Evolutionary conservation across 2,888 invertebrate species (phyloP).

Genomic region (Xestobium rufovillosum): DNA sequence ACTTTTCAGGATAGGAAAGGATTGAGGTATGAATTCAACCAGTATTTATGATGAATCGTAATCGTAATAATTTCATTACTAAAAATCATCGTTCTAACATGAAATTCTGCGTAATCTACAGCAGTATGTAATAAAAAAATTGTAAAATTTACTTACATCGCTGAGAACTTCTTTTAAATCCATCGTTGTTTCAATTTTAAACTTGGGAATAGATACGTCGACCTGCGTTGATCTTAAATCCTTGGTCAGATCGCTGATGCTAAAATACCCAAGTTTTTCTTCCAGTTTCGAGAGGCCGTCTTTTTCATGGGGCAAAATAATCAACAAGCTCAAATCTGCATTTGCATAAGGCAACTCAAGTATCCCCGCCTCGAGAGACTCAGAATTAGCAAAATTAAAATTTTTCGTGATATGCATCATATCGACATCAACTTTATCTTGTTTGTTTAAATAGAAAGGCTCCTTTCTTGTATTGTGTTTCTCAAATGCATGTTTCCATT

Average conservation of each 20-base stretch:
- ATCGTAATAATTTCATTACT: conserved; percentile 42
- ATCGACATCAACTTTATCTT: conserved; percentile 53
- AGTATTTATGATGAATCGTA: conserved; percentile 62
- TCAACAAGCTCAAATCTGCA: conserved; percentile 62
- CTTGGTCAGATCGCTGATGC: conserved; percentile 47
- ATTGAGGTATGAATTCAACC: conserved; percentile 78
- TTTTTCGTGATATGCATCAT: conserved; percentile 61
- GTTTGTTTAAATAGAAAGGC: conserved; percentile 55
- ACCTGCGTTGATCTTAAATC: conserved; percentile 50
- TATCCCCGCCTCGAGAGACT: conserved; percentile 51
- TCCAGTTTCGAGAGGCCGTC: conserved; percentile 59
- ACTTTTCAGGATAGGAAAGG: too few species aligned
- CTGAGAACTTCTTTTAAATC: conserved; percentile 54
- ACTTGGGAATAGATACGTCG: conserved; percentile 66
- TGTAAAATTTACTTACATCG: conserved; percentile 56
- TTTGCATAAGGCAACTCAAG: conserved; percentile 67
- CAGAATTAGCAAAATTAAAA: conserved; percentile 46
- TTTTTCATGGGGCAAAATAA: conserved; percentile 63
- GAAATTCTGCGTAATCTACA: conserved; percentile 53
- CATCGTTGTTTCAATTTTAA: conserved; percentile 70
- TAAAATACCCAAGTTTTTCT: conserved; percentile 49
- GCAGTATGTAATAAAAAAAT: conserved; percentile 25
- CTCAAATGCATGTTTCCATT: conserved; percentile 65
- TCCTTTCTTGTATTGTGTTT: conserved; percentile 48
- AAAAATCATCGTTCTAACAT: conserved; percentile 58